Conservation (phyloP, 2,888 invertebrate genomes). For the Caenorhabditis sp. region DNA sequence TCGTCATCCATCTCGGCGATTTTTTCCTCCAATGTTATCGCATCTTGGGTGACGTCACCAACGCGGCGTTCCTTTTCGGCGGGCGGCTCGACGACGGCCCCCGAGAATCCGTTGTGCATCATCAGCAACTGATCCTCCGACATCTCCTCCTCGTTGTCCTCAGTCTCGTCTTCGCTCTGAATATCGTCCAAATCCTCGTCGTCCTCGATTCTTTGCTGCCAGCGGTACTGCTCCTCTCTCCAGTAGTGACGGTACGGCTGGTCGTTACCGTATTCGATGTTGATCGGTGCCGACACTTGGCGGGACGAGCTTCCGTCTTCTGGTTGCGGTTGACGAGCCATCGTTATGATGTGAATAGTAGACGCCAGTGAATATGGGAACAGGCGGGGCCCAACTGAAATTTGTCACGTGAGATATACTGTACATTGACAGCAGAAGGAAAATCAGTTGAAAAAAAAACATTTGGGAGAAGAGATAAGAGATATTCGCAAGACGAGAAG, state of each 20-base stretch:
- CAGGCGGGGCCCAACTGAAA: slow-evolving; percentile 36
- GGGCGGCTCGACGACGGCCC: slow-evolving; percentile 16
- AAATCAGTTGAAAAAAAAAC: too few species aligned
- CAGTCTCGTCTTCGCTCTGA: neutral
- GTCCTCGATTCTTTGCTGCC: neutral
- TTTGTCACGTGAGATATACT: too few species aligned
- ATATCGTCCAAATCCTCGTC: too few species aligned
- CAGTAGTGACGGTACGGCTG: slow-evolving; percentile 14
- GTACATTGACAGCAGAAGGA: too few species aligned
- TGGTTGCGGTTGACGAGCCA: slow-evolving; percentile 38
- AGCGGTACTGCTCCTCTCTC: slow-evolving; percentile 8
- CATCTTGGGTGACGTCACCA: slow-evolving; percentile 7
- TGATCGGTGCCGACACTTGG: slow-evolving; percentile 33
- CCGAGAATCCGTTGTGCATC: slow-evolving; percentile 32
- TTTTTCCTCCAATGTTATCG: slow-evolving; percentile 35
- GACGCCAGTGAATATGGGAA: slow-evolving; percentile 2
- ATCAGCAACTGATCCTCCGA: slow-evolving; percentile 13
- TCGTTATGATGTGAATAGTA: slow-evolving; percentile 17
- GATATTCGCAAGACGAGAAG: too few species aligned
- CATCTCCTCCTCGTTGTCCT: neutral
- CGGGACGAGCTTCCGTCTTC: slow-evolving; percentile 15
- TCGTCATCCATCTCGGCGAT: slow-evolving; percentile 28
- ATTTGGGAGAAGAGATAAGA: neutral
- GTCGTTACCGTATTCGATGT: slow-evolving; percentile 19
- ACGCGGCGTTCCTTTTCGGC: neutral